These are phyloP conservation scores for Muraenolepis orangiensis DNA, from an alignment of 2,797 vertebrate genomes.

Conservation along the genomic window DNA sequence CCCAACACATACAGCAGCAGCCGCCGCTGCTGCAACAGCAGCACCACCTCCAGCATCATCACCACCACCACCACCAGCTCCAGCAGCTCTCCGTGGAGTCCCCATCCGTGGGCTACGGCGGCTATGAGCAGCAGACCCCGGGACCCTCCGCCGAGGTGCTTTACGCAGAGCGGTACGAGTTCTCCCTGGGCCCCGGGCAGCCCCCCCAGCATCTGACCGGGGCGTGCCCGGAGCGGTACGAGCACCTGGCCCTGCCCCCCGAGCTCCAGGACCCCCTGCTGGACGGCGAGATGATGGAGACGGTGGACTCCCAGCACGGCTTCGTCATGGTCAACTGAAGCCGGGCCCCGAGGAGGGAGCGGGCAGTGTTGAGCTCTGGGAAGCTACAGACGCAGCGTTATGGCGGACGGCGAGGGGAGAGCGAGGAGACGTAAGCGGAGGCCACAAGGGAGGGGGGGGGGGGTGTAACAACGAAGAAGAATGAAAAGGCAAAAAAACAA, in stretches of 20 bases:
- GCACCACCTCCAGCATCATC: constrained; percentile 52
- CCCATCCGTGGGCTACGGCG: constrained; percentile 67
- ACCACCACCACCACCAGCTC: constrained; percentile 53
- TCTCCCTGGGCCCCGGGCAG: constrained; percentile 71
- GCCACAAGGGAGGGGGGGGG: constrained; percentile 40
- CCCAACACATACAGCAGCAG: constrained; percentile 56
- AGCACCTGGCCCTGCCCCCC: constrained; percentile 66
- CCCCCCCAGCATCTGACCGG: constrained; percentile 45
- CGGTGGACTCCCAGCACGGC: constrained; percentile 93
- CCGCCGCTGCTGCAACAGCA: constrained; percentile 53
- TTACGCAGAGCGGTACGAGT: constrained; percentile 76
- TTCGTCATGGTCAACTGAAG: constrained; percentile 93
- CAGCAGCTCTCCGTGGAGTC: constrained; percentile 55
- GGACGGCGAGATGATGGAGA: constrained; percentile 98
- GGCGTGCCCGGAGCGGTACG: constrained; percentile 60
- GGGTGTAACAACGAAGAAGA: constrained; percentile 57
- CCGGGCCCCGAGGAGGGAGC: constrained; percentile 22
- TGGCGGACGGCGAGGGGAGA: constrained; percentile 30
- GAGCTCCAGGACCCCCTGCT: constrained; percentile 82
- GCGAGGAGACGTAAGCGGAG: constrained; percentile 56
- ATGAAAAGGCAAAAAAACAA: too few species aligned
- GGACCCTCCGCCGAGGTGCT: constrained; percentile 60
- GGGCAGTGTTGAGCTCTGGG: constrained; percentile 65
- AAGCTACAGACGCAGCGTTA: constrained; percentile 25
- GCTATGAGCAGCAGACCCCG: constrained; percentile 71